Percentiles rank a stretch among this genome's conserved stretches.
Evolutionary conservation across 2,888 invertebrate genomes (phyloP).

Genomic region (Polymixis flavicincta): DNA sequence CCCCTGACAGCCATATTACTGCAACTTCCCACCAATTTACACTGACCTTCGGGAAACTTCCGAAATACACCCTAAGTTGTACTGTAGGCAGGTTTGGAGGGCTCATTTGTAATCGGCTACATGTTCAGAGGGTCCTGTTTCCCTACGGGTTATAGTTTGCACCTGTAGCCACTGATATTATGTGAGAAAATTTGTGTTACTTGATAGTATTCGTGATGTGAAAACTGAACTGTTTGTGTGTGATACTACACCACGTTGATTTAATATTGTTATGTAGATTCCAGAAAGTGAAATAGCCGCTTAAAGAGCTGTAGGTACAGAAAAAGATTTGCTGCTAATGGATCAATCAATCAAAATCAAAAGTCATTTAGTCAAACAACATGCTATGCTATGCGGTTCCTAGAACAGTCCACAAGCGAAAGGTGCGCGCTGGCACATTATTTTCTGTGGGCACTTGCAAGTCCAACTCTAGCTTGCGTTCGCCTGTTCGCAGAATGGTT

Average conservation of each 20-base stretch:
- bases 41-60: conserved; percentile 71
- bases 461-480: too few species aligned
- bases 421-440: too few species aligned
- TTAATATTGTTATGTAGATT: conserved; percentile 1
- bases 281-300: neutral
- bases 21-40: conserved; percentile 80
- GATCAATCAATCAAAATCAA: too few species aligned
- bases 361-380: too few species aligned
- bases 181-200: conserved; percentile 85
- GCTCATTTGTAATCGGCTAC: conserved; percentile 77
- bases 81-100: conserved; percentile 69
- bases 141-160: conserved; percentile 86
- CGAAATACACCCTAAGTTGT: conserved; percentile 32
- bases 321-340: neutral
- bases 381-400: too few species aligned
- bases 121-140: conserved; percentile 82
- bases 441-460: too few species aligned
- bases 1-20: conserved; percentile 86
- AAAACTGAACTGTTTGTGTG: conserved; percentile 29
- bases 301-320: neutral
- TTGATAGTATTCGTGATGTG: conserved; percentile 69
- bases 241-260: neutral
- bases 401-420: too few species aligned
- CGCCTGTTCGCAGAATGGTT: too few species aligned
- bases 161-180: conserved; percentile 87